phyloP scores from a whole-genome alignment of 2,797 vertebrate species.

The Acomys russatus region DNA sequence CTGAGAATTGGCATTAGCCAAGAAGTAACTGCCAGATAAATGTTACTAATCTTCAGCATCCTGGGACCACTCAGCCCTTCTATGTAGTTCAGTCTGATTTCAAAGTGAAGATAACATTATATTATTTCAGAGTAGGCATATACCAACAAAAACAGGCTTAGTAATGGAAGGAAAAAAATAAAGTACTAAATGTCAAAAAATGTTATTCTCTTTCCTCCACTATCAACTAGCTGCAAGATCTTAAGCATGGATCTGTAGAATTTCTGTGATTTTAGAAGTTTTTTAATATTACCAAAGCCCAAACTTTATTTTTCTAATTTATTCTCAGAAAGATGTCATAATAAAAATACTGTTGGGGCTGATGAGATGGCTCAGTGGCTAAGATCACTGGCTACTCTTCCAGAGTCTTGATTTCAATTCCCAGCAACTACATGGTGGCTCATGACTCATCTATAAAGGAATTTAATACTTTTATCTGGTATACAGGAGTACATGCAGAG shows the following conservation, averaged over 20 bases:
- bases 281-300: neutral
- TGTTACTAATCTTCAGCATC: conserved; percentile 44
- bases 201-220: conserved; percentile 42
- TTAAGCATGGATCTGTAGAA: conserved; percentile 40
- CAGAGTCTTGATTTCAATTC: too few species aligned
- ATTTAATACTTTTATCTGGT: too few species aligned
- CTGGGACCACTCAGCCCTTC: conserved; percentile 54
- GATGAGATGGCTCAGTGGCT: neutral
- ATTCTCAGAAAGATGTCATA: neutral
- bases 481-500: too few species aligned
- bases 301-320: neutral
- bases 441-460: too few species aligned
- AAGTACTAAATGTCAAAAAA: conserved; percentile 46
- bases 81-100: conserved; percentile 63
- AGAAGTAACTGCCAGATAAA: conserved; percentile 45
- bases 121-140: conserved; percentile 28
- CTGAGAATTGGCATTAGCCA: conserved; percentile 57
- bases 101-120: conserved; percentile 57
- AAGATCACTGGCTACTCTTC: too few species aligned
- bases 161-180: conserved; percentile 30
- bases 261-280: conserved; percentile 60
- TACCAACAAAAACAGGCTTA: conserved; percentile 52
- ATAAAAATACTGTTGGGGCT: neutral
- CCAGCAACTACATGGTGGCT: too few species aligned
- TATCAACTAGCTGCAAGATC: conserved; percentile 39